These are phyloP conservation scores for Danio kyathit DNA, from an alignment of 2,797 vertebrate species.

Conservation along the genomic window DNA sequence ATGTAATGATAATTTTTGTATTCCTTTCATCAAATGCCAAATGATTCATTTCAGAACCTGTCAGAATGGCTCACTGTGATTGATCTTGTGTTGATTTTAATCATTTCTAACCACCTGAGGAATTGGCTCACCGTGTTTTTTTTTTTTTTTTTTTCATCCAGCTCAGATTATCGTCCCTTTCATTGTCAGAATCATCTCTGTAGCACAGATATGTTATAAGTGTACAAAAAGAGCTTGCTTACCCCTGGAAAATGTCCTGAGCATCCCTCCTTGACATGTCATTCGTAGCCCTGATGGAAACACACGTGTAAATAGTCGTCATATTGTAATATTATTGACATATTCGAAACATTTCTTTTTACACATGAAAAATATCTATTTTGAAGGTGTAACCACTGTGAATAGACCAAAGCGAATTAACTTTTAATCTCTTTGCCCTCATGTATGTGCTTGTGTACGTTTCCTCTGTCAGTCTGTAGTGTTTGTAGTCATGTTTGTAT, in stretches of 20 bases:
- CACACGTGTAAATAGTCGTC: conserved; percentile 79
- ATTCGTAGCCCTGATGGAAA: conserved; percentile 53
- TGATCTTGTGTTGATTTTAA: neutral
- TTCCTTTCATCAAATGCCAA: conserved; percentile 11
- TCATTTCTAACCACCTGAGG: conserved; percentile 5
- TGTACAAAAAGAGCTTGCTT: conserved; percentile 47
- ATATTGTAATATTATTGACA: conserved; percentile 74
- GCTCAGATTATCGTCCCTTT: conserved; percentile 7
- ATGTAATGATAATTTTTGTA: neutral
- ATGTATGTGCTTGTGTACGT: conserved; percentile 67
- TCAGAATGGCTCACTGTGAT: conserved; percentile 4
- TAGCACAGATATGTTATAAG: conserved; percentile 12
- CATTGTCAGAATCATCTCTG: conserved; percentile 38
- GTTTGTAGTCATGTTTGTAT: conserved; percentile 82
- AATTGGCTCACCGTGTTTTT: conserved; percentile 17
- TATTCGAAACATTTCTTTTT: conserved; percentile 69
- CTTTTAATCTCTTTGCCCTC: conserved; percentile 62
- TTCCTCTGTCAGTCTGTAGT: conserved; percentile 72
- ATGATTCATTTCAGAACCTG: conserved; percentile 3
- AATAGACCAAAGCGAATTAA: conserved; percentile 94
- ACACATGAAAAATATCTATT: conserved; percentile 76
- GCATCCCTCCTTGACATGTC: conserved; percentile 44
- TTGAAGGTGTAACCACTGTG: conserved; percentile 81
- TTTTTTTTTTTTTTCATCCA: neutral
- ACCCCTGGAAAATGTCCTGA: conserved; percentile 57